Conservation (phyloP, 2,888 invertebrate species). For the Timema cristinae region DNA sequence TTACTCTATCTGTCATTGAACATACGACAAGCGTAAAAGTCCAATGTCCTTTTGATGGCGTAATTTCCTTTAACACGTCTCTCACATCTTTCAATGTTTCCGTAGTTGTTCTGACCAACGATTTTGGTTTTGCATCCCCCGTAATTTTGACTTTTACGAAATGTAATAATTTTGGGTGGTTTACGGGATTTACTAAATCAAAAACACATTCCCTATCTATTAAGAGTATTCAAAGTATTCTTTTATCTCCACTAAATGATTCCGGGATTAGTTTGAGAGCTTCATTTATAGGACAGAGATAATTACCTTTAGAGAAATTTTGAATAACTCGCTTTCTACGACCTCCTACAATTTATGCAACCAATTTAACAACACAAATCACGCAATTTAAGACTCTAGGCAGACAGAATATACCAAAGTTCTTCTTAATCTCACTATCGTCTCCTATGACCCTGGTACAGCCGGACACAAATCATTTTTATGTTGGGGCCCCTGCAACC, state of each 20-base stretch:
- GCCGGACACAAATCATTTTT: too few relatives aligned
- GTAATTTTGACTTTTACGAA: conserved; percentile 1
- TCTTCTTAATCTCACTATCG: too few relatives aligned
- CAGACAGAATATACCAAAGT: too few relatives aligned
- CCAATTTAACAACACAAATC: too few relatives aligned
- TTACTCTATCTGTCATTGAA: not conserved
- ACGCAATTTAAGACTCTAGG: too few relatives aligned
- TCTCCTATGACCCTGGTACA: too few relatives aligned
- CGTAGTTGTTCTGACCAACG: not conserved
- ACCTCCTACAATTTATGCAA: too few relatives aligned
- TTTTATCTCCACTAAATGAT: not conserved
- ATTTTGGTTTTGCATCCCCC: not conserved
- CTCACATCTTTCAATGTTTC: not conserved
- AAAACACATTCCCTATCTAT: not conserved
- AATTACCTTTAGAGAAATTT: not conserved
- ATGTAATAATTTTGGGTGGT: not conserved
- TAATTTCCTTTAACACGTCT: not conserved
- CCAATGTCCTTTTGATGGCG: not conserved
- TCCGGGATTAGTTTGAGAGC: not conserved
- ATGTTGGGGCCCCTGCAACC: too few relatives aligned
- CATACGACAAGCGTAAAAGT: not conserved
- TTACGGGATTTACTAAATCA: not conserved
- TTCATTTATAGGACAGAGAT: not conserved
- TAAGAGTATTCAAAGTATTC: not conserved
- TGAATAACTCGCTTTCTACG: too few relatives aligned